These are phyloP conservation scores for Zygogramma bicolorata DNA, from an alignment of 2,888 invertebrate species.

Conservation along the genomic window DNA sequence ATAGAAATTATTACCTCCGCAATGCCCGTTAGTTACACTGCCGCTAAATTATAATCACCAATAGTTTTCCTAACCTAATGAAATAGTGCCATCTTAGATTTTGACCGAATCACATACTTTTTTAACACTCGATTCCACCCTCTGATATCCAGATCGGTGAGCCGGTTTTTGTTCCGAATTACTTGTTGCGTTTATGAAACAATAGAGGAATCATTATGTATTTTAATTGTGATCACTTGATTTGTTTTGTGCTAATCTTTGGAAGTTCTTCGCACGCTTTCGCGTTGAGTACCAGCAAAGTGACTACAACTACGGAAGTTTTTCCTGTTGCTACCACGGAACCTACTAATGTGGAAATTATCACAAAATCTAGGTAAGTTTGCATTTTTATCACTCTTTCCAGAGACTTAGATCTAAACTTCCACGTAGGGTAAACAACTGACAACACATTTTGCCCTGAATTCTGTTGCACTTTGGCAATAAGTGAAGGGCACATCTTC, in stretches of 20 bases:
- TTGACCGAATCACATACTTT: conserved; percentile 38
- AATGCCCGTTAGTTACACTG: conserved; percentile 57
- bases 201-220: conserved; percentile 24
- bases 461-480: too few relatives aligned
- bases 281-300: conserved; percentile 19
- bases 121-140: conserved; percentile 18
- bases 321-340: conserved; percentile 57
- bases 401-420: too few relatives aligned
- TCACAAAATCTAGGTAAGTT: conserved; percentile 53
- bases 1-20: conserved; percentile 57
- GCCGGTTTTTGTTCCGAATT: conserved; percentile 15
- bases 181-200: conserved; percentile 4
- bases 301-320: conserved; percentile 44
- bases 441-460: too few relatives aligned
- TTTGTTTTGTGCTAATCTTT: conserved; percentile 41
- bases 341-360: conserved; percentile 33
- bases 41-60: conserved; percentile 52
- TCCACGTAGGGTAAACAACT: too few relatives aligned
- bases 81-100: conserved; percentile 49
- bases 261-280: conserved; percentile 27
- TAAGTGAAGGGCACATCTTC: too few relatives aligned
- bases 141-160: conserved; percentile 23
- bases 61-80: conserved; percentile 35
- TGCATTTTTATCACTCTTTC: not conserved
- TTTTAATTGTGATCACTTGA: conserved; percentile 39